Base-by-base conservation (phyloP, 2,797 vertebrate genomes). In the Megaceryle alcyon region DNA sequence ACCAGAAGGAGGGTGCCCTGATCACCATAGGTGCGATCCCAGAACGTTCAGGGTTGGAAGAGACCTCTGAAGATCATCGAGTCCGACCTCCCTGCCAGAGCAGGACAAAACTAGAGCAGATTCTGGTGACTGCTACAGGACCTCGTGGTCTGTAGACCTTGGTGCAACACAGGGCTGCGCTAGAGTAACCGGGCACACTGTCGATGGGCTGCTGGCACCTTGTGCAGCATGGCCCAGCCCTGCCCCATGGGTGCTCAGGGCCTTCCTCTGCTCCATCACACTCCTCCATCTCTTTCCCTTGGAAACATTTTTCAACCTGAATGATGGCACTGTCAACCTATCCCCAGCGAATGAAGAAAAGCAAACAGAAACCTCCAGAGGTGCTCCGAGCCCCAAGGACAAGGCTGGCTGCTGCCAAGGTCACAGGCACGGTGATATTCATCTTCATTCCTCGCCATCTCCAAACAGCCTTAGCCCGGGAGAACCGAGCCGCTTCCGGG, bases 321-420 rank as follows among this genome's bases (percentile, higher is more conserved):
- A 95, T 92, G 95, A 97, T 96, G 90, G 93, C 91, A 81, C 92
- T 96, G 96, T 97, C 97, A 97, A 44, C 12, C 12, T 8, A 25
- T 70, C 86, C 81, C 78, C 41, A 41, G 75, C 51, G 96, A 85
- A 56, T 51, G 76, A 66, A 37, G 53, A 35, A 66, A 86, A 57
- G 65, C 81, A 72, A 89, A 51, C 65, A 77, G 93, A 69, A 81
- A 10, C 80, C 72, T 60, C 65, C 0, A 1, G 48, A 66, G 86
- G 75, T 76, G 77, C 82, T 87, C 49, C 0, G 9, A 85, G 89
- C 16, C 84, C 60, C 97, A 97, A 98, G 97, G 97, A 97, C 94
- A 21, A 39, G 37, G 70, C 85, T 70, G 69, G 29, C 73, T 60
- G 65, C 94, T 86, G 82, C 90, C 97, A 97, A 98, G 97, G 97